These are phyloP conservation scores for Tyrophagus putrescentiae DNA, from an alignment of 1,140 invertebrate species.

Conservation along the genomic window DNA sequence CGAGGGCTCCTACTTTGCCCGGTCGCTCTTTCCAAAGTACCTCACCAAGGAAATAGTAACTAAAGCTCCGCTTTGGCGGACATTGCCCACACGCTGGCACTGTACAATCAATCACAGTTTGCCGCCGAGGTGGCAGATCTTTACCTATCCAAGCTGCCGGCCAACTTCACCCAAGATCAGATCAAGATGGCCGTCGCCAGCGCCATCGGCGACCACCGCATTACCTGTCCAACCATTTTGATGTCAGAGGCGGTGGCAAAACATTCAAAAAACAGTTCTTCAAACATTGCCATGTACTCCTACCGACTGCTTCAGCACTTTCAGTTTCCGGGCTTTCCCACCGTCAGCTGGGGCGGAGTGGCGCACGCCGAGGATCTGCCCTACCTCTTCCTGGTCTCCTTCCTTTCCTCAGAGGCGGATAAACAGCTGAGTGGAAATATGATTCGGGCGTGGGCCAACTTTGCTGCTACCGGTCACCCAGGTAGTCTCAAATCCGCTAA, in stretches of 20 bases:
- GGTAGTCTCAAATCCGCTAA: not conserved
- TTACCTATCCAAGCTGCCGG: not conserved
- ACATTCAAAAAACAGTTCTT: too few relatives aligned
- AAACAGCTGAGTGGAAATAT: not conserved
- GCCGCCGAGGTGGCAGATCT: not conserved
- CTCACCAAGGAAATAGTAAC: not conserved
- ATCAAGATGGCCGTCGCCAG: too few relatives aligned
- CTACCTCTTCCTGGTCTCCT: not conserved
- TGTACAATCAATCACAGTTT: not conserved
- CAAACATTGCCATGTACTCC: too few relatives aligned
- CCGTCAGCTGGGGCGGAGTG: not conserved
- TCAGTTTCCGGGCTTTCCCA: not conserved
- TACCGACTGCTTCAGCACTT: not conserved
- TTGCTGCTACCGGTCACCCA: not conserved
- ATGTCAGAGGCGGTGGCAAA: too few relatives aligned
- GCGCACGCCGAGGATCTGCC: not conserved
- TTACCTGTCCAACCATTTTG: too few relatives aligned
- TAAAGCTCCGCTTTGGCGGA: not conserved
- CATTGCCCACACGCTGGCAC: not conserved
- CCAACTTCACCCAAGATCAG: too few relatives aligned
- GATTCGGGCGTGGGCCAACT: not conserved
- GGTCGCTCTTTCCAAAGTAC: not conserved
- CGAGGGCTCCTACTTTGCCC: slow-evolving; percentile 15
- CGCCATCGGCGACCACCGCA: too few relatives aligned
- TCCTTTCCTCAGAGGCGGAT: not conserved